Percentiles rank a stretch among this genome's conserved stretches.
Conservation (phyloP, 2,888 invertebrate genomes). For the Brachylomia viminalis region DNA sequence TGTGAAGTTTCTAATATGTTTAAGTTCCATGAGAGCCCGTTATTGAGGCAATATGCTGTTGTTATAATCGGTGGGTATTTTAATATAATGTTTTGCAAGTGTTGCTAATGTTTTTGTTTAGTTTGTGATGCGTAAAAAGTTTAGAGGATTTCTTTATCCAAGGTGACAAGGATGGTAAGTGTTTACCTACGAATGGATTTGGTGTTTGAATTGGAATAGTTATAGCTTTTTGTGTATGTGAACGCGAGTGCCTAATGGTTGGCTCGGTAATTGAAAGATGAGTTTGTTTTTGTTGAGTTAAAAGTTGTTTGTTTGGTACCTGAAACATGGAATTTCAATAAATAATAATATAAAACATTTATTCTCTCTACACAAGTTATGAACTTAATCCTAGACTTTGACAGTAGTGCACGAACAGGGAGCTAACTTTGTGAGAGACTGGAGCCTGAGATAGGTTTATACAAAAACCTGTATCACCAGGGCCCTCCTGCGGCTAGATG, state of each 20-base stretch:
- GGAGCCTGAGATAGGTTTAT: too few relatives aligned
- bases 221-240: not conserved
- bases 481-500: too few relatives aligned
- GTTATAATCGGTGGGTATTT: slow-evolving; percentile 30
- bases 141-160: not conserved
- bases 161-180: slow-evolving; percentile 4
- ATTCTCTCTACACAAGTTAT: too few relatives aligned
- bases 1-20: slow-evolving; percentile 33
- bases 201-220: not conserved
- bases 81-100: not conserved
- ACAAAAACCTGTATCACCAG: too few relatives aligned
- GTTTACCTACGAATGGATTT: not conserved
- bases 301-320: not conserved
- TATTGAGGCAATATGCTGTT: slow-evolving; percentile 36
- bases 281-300: not conserved
- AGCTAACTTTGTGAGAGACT: too few relatives aligned
- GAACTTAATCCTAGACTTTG: too few relatives aligned
- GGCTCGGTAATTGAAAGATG: not conserved
- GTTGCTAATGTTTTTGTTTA: not conserved
- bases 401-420: too few relatives aligned
- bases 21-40: slow-evolving; percentile 14
- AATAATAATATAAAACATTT: too few relatives aligned
- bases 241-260: not conserved
- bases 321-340: not conserved
- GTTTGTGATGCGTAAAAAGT: not conserved